Evolutionary conservation across 2,797 vertebrate species (phyloP), one percentile per base, ranked within the genome.

Genomic region (Naso thynnoides): DNA sequence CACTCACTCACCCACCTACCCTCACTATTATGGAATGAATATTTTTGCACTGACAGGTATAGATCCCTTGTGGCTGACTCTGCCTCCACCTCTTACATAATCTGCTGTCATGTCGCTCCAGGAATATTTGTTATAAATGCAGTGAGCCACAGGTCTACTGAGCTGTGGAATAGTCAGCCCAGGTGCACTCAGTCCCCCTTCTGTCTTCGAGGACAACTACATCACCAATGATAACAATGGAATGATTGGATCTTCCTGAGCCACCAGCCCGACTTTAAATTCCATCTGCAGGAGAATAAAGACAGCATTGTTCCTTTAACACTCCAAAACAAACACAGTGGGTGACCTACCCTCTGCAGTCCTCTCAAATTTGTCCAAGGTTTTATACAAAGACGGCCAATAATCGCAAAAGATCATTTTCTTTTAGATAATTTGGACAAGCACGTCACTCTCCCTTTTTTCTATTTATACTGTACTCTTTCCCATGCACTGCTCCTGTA

Each of bases 191-290:
- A 49, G 74, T 90, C 66, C 61, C 63, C 39, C 41, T 68, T 83
- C 57, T 50, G 80, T 82, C 80, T 64, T 89, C 83, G 73, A 86
- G 86, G 81, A 86, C 84, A 85, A 85, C 86, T 82, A 80, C 85
- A 88, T 91, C 77, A 66, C 77, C 84, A 72, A 87, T 85, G 89
- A 91, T 84, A 91, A 84, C 71, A 78, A 75, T 70, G 84, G 85
- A 93, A 92, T 90, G 86, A 91, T 76, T 29, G 75, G 90, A 89
- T 85, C 86, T 91, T 92, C 85, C 90, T 76, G 82, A 87, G 78
- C 78, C 61, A 87, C 83, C 74, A 82, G 85, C 79, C 48, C 65
- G 66, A 85, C 81, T 91, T 76, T 70, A 71, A 91, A 91, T 90
- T 87, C 84, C 87, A 88, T 76, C 72, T 78, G 81, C 26, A 65